phyloP scores from a whole-genome alignment of 2,888 invertebrate genomes.

The Nephrocerus scutellatus region DNA sequence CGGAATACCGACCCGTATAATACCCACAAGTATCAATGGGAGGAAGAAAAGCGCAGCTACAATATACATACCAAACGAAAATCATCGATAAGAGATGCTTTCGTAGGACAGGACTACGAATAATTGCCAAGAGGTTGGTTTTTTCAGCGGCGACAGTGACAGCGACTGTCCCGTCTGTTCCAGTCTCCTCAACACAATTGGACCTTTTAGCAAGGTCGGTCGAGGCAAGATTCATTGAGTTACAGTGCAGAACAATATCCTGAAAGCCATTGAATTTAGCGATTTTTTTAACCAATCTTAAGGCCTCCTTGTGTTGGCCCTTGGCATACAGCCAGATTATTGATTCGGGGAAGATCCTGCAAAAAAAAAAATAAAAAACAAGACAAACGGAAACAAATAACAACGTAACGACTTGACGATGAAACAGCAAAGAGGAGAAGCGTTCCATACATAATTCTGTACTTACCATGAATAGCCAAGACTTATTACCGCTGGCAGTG shows the following conservation, averaged over 20 bases:
- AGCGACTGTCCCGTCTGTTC: neutral
- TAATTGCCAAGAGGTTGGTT: slow-evolving; percentile 12
- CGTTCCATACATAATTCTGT: neutral
- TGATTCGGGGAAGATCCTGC: slow-evolving; percentile 47
- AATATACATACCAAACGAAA: slow-evolving; percentile 30
- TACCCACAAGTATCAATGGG: neutral
- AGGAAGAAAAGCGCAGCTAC: neutral
- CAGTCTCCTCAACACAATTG: neutral
- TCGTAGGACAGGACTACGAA: slow-evolving; percentile 17
- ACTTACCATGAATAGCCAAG: slow-evolving; percentile 45
- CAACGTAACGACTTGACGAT: neutral
- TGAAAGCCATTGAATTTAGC: slow-evolving; percentile 32
- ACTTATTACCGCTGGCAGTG: slow-evolving; percentile 48
- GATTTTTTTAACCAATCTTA: slow-evolving; percentile 37
- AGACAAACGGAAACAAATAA: too few species aligned
- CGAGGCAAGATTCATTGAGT: slow-evolving; percentile 11
- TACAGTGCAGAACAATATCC: slow-evolving; percentile 20
- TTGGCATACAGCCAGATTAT: slow-evolving; percentile 43
- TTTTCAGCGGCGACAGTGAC: neutral
- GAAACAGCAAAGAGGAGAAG: neutral
- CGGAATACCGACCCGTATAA: too few species aligned
- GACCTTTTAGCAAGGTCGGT: neutral
- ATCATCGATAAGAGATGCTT: slow-evolving; percentile 26
- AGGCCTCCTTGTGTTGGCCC: slow-evolving; percentile 38
- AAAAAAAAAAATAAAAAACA: too few species aligned